phyloP scores from a whole-genome alignment of 2,888 invertebrate genomes.

The Dinocampus coccinellae region DNA sequence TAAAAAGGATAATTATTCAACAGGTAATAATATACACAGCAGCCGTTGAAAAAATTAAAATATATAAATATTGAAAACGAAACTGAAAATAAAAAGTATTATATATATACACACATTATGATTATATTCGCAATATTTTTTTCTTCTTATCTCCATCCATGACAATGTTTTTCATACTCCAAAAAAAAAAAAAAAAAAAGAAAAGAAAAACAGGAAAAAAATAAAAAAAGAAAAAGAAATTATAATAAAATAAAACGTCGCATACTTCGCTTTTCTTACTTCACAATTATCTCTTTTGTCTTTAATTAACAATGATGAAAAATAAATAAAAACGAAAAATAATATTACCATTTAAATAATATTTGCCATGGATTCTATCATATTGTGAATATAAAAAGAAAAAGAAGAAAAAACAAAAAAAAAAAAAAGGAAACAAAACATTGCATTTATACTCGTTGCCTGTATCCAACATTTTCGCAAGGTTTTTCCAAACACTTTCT shows the following conservation, averaged over 20 bases:
- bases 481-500: conserved; percentile 36
- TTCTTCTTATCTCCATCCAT: conserved; percentile 29
- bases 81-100: conserved; percentile 19
- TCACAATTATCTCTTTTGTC: conserved; percentile 36
- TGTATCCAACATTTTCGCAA: conserved; percentile 15
- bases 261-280: conserved; percentile 33
- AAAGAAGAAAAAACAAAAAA: conserved; percentile 17
- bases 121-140: conserved; percentile 19
- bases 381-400: neutral
- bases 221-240: neutral
- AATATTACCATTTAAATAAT: conserved; percentile 16
- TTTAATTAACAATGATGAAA: neutral
- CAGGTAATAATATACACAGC: conserved; percentile 12
- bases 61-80: neutral
- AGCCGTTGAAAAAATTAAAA: conserved; percentile 6
- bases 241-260: conserved; percentile 14
- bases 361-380: conserved; percentile 17
- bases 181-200: neutral
- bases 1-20: conserved; percentile 1
- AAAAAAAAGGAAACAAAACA: conserved; percentile 1
- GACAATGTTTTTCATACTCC: conserved; percentile 31
- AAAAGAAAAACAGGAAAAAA: conserved; percentile 2
- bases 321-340: neutral
- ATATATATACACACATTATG: conserved; percentile 28
- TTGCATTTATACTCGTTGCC: conserved; percentile 23